These are phyloP conservation scores for Lepisosteus oculatus DNA, from an alignment of 2,113 vertebrate genomes.

Conservation along the genomic window DNA sequence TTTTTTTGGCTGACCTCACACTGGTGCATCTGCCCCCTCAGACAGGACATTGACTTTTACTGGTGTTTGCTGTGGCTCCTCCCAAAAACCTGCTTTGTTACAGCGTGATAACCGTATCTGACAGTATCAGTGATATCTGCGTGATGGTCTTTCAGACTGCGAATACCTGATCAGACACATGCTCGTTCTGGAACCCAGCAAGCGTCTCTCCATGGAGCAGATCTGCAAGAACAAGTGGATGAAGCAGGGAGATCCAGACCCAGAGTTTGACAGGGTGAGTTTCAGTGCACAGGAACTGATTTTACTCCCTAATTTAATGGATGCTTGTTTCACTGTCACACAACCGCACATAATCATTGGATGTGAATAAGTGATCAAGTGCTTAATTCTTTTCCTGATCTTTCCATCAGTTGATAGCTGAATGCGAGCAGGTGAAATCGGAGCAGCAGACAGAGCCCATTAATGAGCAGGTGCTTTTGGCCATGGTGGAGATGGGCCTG, in stretches of 20 bases:
- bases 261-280: slow-evolving; percentile 90
- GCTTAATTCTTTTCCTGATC: neutral
- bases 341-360: too few species aligned
- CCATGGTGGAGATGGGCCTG: slow-evolving; percentile 94
- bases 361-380: too few species aligned
- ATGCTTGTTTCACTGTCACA: neutral
- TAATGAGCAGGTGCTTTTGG: slow-evolving; percentile 89
- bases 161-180: slow-evolving; percentile 98
- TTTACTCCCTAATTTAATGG: neutral
- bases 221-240: slow-evolving; percentile 99
- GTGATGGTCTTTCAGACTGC: slow-evolving; percentile 73
- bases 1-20: too few species aligned
- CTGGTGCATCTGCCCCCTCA: too few species aligned
- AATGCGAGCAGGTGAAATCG: slow-evolving; percentile 89
- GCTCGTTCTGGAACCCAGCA: slow-evolving; percentile 92
- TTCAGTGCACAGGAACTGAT: neutral
- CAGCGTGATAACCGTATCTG: too few species aligned
- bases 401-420: slow-evolving; percentile 79
- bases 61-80: too few species aligned
- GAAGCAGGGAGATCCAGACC: slow-evolving; percentile 87
- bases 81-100: too few species aligned
- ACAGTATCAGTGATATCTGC: neutral
- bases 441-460: slow-evolving; percentile 85
- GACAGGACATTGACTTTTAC: too few species aligned
- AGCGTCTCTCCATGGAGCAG: slow-evolving; percentile 94